These are phyloP conservation scores for Thomomys bottae DNA, from an alignment of 2,113 vertebrate species.

Conservation along the genomic window DNA sequence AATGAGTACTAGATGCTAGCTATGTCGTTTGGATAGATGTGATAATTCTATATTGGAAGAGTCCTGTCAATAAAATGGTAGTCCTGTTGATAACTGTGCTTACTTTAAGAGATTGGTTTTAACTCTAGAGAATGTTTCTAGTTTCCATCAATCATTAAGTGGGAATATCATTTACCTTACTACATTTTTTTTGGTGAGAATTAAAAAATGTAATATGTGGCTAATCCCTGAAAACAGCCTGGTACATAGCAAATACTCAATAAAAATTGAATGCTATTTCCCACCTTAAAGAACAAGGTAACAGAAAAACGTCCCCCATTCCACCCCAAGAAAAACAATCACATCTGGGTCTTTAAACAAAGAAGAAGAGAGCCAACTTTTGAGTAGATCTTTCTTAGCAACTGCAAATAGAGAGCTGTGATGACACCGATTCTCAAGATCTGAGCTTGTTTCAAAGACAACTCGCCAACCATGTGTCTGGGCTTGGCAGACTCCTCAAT, in stretches of 20 bases:
- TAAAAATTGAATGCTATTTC: neutral
- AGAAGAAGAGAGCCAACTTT: conserved; percentile 36
- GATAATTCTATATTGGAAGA: neutral
- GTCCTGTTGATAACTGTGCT: neutral
- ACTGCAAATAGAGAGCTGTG: conserved; percentile 48
- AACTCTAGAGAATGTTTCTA: conserved; percentile 29
- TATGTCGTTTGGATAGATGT: neutral
- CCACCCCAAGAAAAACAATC: neutral
- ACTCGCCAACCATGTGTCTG: conserved; percentile 75
- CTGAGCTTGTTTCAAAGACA: conserved; percentile 70
- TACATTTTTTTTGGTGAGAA: conserved; percentile 1
- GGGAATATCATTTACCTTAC: neutral
- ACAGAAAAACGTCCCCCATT: neutral
- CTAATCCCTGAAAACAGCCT: neutral
- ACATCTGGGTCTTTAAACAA: conserved; percentile 25
- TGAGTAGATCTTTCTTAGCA: conserved; percentile 49
- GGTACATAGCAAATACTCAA: neutral
- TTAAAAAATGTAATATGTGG: neutral
- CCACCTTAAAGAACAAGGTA: neutral
- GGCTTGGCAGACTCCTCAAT: conserved; percentile 61
- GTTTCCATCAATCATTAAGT: neutral
- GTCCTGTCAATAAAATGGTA: neutral
- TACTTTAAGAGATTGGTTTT: conserved; percentile 7
- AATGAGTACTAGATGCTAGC: neutral
- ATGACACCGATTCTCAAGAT: conserved; percentile 17